Base-by-base conservation (phyloP, 2,888 invertebrate species). In the Seladonia tumulorum region DNA sequence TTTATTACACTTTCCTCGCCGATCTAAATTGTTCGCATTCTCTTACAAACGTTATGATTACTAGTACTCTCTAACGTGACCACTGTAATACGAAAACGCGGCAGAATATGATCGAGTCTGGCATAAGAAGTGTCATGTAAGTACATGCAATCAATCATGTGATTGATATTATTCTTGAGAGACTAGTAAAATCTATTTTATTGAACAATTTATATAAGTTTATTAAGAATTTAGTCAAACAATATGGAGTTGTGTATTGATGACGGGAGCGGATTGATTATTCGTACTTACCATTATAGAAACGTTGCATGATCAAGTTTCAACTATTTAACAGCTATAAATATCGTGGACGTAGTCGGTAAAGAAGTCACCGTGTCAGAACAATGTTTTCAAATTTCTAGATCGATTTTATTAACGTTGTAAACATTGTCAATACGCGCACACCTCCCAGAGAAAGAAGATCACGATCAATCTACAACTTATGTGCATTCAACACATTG, bases 321-420 rank as follows among this genome's bases (percentile, higher is more conserved):
- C 70, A 70, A 42, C n/a, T 68, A n/a, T 42, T 70, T 70, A 14
- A n/a, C n/a, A 70, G 22, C 42, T 70, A 39, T 70, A 70, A 70
- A 42, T 70, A 42, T n/a, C 39, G 12, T n/a, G n/a, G 70, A 42
- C n/a, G n/a, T 42, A 42, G 70, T 70, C 70, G n/a, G 42, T 70
- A 70, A 70, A 42, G 42, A n/a, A 70, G 68, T 22, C 22, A 42
- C 10, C n/a, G 35, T 35, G 22, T 68, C 42, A 39, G n/a, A 42
- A 42, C 42, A 42, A 14, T 14, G n/a, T 42, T 22, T 39, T 12
- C 2, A 70, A n/a, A 42, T 70, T 42, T 70, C 12, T n/a, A 70
- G n/a, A 22, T 42, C 70, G 10, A 39, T 70, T 70, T n/a, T 25
- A 60, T 53, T 16, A 35, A 49, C 14, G 16, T 29, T 39, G 16